These are phyloP conservation scores for Origma solitaria DNA, from an alignment of 2,113 vertebrate genomes.

Conservation along the genomic window DNA sequence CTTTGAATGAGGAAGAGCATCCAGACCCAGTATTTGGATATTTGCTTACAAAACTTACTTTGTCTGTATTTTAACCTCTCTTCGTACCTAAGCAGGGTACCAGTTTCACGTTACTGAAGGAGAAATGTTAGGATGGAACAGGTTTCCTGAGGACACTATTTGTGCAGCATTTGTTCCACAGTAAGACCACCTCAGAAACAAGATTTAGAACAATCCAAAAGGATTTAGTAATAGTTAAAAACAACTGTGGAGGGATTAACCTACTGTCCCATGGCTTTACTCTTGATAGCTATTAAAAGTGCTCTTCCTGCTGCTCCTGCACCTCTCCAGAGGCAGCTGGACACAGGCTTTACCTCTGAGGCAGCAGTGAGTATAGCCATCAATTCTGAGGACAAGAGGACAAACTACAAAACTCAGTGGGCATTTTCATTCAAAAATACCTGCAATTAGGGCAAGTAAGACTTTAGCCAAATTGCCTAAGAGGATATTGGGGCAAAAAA, in stretches of 20 bases:
- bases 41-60: neutral
- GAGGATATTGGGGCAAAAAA: neutral
- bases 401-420: neutral
- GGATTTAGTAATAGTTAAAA: neutral
- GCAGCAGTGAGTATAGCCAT: neutral
- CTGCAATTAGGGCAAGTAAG: neutral
- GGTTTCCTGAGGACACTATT: neutral
- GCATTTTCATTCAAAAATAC: slow-evolving; percentile 8
- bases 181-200: neutral
- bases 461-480: neutral
- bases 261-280: neutral
- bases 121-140: neutral
- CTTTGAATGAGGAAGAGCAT: slow-evolving; percentile 8
- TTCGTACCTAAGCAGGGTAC: neutral
- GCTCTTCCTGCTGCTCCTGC: neutral
- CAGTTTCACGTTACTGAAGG: neutral
- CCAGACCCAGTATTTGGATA: neutral
- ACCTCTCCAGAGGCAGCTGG: neutral
- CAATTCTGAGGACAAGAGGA: neutral
- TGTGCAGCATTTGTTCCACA: neutral
- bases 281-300: neutral
- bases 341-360: neutral
- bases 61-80: neutral
- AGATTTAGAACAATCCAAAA: neutral
- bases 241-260: neutral